Evolutionary conservation across 37 sponge, comb jelly and placozoan genomes (phyloP).

Genomic region (Petrosia ficiformis): DNA sequence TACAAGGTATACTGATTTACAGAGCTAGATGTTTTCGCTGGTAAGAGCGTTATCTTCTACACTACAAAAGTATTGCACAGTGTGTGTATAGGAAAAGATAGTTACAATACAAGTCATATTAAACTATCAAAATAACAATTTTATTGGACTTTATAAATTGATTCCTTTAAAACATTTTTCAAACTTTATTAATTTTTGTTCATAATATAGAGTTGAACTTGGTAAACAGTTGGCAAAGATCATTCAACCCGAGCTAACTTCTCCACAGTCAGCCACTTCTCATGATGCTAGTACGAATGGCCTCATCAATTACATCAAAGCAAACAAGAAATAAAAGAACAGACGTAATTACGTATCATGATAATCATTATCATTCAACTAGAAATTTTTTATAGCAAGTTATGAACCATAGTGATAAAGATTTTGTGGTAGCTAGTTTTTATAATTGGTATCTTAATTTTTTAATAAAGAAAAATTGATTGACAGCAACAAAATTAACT

Average conservation of each 20-base stretch:
- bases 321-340: constrained; percentile 31
- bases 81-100: background rate
- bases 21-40: too few relatives aligned
- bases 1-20: too few relatives aligned
- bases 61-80: too few relatives aligned
- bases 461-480: too few relatives aligned
- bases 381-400: too few relatives aligned
- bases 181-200: background rate
- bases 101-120: background rate
- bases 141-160: background rate
- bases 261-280: constrained; percentile 35
- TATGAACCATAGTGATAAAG: background rate
- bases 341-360: too few relatives aligned
- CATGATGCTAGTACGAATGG: constrained; percentile 98
- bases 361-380: too few relatives aligned
- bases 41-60: too few relatives aligned
- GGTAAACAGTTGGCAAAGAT: constrained; percentile 98
- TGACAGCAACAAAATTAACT: too few relatives aligned
- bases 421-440: background rate
- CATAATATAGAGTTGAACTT: constrained; percentile 81
- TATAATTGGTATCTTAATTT: too few relatives aligned
- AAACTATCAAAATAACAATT: background rate
- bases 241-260: constrained; percentile 91
- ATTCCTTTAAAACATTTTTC: background rate
- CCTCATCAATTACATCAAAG: constrained; percentile 94